phyloP scores from a whole-genome alignment of 2,888 invertebrate genomes.

The Hypercompe scribonia region DNA sequence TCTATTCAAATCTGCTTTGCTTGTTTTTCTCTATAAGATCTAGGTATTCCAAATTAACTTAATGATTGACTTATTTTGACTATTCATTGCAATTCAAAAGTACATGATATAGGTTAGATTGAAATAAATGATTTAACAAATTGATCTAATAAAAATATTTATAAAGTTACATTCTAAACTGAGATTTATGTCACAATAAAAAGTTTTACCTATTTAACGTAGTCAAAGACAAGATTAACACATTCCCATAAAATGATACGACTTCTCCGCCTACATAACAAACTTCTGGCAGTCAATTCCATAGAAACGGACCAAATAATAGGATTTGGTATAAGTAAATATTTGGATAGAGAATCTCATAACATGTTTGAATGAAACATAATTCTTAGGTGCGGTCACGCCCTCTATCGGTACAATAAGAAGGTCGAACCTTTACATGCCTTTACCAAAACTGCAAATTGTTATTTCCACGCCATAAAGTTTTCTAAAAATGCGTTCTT shows the following conservation, averaged over 20 bases:
- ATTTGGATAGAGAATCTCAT: constrained; percentile 81
- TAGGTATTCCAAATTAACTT: not conserved
- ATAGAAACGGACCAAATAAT: constrained; percentile 57
- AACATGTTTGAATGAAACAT: constrained; percentile 69
- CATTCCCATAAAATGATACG: constrained; percentile 20
- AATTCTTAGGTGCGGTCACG: constrained; percentile 75
- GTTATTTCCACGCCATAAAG: constrained; percentile 83
- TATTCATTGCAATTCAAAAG: not conserved
- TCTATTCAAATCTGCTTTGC: no score
- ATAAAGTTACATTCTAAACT: not conserved
- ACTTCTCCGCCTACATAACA: constrained; percentile 38
- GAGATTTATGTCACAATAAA: not conserved
- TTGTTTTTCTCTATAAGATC: not conserved
- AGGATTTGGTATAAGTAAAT: constrained; percentile 78
- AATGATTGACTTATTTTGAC: no score
- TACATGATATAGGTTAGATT: not conserved
- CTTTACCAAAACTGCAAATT: constrained; percentile 77
- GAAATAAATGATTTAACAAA: not conserved
- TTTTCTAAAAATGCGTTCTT: constrained; percentile 72
- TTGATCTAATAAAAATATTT: not conserved
- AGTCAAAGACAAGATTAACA: constrained; percentile 13
- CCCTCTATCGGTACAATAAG: constrained; percentile 74
- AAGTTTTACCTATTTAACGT: not conserved
- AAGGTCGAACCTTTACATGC: constrained; percentile 58
- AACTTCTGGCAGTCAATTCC: constrained; percentile 28